phyloP scores from a whole-genome alignment of 2,888 invertebrate species.

The Hypercompe scribonia region DNA sequence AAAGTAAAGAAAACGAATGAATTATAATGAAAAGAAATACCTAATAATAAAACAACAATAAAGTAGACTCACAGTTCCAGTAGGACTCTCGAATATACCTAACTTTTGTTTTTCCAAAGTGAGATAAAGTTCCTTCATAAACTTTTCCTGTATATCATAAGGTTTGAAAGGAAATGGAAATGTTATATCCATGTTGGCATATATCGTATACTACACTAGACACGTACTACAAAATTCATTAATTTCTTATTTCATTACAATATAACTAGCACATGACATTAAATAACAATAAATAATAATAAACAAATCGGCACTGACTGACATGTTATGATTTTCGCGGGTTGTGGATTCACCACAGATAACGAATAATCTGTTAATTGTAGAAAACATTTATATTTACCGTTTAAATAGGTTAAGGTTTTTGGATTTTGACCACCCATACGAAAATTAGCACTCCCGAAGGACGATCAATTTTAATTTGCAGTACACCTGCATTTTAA shows the following conservation, averaged over 20 bases:
- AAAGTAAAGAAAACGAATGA: neutral
- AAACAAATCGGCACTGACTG: neutral
- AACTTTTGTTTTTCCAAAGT: constrained; percentile 91
- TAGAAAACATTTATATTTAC: too few relatives aligned
- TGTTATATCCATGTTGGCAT: constrained; percentile 54
- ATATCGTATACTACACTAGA: neutral
- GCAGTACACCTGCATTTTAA: too few relatives aligned
- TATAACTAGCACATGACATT: neutral
- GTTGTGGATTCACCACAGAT: too few relatives aligned
- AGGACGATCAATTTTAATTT: too few relatives aligned
- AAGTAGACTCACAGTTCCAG: constrained; percentile 91
- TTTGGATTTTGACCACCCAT: too few relatives aligned
- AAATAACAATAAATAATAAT: neutral
- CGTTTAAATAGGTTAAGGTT: too few relatives aligned
- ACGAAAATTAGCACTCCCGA: too few relatives aligned
- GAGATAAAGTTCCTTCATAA: constrained; percentile 94
- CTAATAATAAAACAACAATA: too few relatives aligned
- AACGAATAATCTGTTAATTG: too few relatives aligned
- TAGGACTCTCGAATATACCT: constrained; percentile 99
- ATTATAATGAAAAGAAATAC: neutral
- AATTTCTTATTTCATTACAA: neutral
- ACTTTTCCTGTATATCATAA: constrained; percentile 94
- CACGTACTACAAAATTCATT: neutral
- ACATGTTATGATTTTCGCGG: too few relatives aligned
- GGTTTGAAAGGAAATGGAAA: constrained; percentile 96